phyloP scores from a whole-genome alignment of 1,140 invertebrate species.

The Temnothorax nylanderi region DNA sequence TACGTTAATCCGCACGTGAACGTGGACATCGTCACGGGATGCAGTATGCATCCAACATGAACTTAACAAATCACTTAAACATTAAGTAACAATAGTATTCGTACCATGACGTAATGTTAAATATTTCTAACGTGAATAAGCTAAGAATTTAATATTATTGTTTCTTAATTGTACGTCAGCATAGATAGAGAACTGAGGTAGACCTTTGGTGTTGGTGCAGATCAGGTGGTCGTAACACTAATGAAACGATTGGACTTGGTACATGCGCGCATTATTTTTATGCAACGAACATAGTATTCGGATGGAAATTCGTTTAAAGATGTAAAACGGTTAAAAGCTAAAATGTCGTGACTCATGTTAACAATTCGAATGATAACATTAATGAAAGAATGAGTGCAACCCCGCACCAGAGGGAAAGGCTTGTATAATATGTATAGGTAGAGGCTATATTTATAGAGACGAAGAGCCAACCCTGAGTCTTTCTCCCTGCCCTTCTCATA shows the following conservation, averaged over 20 bases:
- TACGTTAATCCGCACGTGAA: constrained; percentile 17
- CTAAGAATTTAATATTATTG: constrained; percentile 55
- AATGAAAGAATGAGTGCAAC: constrained; percentile 66
- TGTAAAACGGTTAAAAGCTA: constrained; percentile 48
- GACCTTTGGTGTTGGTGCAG: constrained; percentile 71
- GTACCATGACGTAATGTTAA: constrained; percentile 46
- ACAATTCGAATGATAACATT: constrained; percentile 63
- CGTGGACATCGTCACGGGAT: background rate
- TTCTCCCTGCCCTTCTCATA: constrained; percentile 26
- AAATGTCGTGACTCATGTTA: constrained; percentile 51
- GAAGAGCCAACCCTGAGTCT: constrained; percentile 61
- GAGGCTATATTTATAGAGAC: constrained; percentile 53
- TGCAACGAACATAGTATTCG: constrained; percentile 42
- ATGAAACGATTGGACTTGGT: constrained; percentile 58
- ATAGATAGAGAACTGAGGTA: constrained; percentile 70
- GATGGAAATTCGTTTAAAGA: constrained; percentile 52
- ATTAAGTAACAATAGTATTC: constrained; percentile 57
- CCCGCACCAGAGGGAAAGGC: constrained; percentile 65
- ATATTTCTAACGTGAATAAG: constrained; percentile 55
- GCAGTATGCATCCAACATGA: constrained; percentile 18
- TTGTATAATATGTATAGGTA: constrained; percentile 61
- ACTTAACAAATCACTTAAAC: constrained; percentile 50
- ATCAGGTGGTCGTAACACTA: constrained; percentile 69
- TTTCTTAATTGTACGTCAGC: constrained; percentile 62
- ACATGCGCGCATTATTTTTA: constrained; percentile 37